Evolutionary conservation across 2,113 vertebrate species (phyloP).

Genomic region (Todiramphus chloris): DNA sequence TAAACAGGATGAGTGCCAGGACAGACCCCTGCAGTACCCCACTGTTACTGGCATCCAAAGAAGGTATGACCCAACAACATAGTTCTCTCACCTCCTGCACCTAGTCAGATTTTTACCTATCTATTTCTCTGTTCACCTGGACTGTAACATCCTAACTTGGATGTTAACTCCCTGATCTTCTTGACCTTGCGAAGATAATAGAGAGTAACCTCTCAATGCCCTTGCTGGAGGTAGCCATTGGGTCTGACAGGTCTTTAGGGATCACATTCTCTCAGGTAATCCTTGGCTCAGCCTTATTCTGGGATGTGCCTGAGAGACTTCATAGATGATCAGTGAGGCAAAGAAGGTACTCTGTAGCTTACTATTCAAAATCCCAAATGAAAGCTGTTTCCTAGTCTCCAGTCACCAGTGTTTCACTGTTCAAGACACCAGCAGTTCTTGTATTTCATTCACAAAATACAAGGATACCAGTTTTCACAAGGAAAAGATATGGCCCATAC

Average conservation of each 20-base stretch:
- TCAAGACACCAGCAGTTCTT: not conserved
- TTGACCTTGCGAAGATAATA: not conserved
- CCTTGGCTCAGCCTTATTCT: not conserved
- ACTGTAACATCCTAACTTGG: not conserved
- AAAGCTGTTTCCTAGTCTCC: not conserved
- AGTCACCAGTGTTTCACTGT: not conserved
- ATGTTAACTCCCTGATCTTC: not conserved
- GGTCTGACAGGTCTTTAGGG: not conserved
- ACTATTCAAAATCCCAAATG: not conserved
- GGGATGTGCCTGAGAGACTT: not conserved
- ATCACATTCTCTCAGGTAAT: not conserved
- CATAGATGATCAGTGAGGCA: not conserved
- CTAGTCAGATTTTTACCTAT: not conserved
- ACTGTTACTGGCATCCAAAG: not conserved
- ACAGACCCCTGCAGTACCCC: fast-evolving
- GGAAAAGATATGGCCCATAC: not conserved
- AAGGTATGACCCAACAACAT: not conserved
- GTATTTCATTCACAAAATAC: not conserved
- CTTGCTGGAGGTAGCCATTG: not conserved
- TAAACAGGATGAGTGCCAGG: not conserved
- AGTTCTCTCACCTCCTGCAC: not conserved
- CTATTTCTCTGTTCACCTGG: not conserved
- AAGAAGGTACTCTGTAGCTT: not conserved
- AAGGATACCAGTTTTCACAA: not conserved
- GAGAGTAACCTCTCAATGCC: not conserved